Conservation (phyloP, 2,797 vertebrate genomes). For the Amblyraja radiata region DNA sequence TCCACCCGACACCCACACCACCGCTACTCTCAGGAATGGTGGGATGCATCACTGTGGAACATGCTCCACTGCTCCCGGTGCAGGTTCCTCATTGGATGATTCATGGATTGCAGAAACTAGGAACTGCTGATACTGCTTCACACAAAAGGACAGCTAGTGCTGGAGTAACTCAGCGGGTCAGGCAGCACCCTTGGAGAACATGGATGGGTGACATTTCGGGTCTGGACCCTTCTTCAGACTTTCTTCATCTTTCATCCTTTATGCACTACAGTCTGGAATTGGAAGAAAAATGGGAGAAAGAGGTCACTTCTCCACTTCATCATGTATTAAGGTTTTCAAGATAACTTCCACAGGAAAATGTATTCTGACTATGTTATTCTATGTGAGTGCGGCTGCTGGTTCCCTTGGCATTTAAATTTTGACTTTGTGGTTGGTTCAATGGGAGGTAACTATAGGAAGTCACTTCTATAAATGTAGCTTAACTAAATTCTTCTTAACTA, state of each 20-base stretch:
- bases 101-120: background rate
- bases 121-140: too few species aligned
- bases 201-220: too few species aligned
- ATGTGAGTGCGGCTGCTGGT: background rate
- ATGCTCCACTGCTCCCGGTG: background rate
- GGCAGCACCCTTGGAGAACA: too few species aligned
- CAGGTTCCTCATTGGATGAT: background rate
- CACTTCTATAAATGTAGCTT: background rate
- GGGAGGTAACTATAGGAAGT: background rate
- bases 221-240: too few species aligned
- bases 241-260: background rate
- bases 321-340: background rate
- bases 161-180: too few species aligned
- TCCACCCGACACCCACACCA: background rate
- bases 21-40: background rate
- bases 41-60: background rate
- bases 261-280: background rate
- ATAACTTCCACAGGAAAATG: background rate
- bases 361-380: background rate
- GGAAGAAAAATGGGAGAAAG: background rate
- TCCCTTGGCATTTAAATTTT: background rate
- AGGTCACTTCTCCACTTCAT: background rate
- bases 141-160: too few species aligned
- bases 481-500: background rate
- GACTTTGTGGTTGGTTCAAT: background rate